Evolutionary conservation across 23 tunicate species (phyloP).

Genomic region (Halocynthia roretzi): DNA sequence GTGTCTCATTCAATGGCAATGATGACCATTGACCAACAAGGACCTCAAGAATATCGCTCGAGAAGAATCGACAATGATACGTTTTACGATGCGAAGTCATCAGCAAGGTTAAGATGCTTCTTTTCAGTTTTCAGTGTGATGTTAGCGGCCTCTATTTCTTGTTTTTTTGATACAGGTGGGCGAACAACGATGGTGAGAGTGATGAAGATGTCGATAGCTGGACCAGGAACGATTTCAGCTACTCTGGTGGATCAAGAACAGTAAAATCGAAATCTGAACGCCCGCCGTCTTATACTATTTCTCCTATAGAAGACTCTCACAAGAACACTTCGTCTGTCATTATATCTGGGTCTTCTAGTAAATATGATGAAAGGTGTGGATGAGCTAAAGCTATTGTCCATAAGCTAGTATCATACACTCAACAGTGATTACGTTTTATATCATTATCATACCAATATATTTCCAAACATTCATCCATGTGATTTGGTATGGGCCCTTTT

Average conservation of each 20-base stretch:
- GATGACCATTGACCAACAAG: constrained; percentile 68
- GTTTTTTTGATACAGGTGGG: constrained; percentile 23
- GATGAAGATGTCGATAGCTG: constrained; percentile 32
- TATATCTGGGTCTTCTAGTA: constrained; percentile 4
- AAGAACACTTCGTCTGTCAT: constrained; percentile 17
- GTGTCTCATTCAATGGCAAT: constrained; percentile 72
- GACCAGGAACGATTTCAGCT: constrained; percentile 37
- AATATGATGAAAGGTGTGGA: constrained; percentile 9
- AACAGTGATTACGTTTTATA: too few species aligned
- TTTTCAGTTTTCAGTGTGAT: not conserved
- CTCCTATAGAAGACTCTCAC: constrained; percentile 46
- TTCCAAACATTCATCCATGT: too few species aligned
- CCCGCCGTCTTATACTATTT: constrained; percentile 34
- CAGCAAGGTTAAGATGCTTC: constrained; percentile 4
- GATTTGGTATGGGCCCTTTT: too few species aligned
- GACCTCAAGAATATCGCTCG: constrained; percentile 33
- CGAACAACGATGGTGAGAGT: constrained; percentile 38
- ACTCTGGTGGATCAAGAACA: not conserved
- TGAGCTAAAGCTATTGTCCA: too few species aligned
- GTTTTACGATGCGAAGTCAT: constrained; percentile 56
- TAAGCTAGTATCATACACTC: too few species aligned
- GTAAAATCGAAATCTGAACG: constrained; percentile 19
- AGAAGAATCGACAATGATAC: constrained; percentile 58
- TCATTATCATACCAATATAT: too few species aligned
- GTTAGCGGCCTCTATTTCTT: not conserved